phyloP scores from a whole-genome alignment of 1,140 invertebrate genomes.

The Scaptomyza hsui region DNA sequence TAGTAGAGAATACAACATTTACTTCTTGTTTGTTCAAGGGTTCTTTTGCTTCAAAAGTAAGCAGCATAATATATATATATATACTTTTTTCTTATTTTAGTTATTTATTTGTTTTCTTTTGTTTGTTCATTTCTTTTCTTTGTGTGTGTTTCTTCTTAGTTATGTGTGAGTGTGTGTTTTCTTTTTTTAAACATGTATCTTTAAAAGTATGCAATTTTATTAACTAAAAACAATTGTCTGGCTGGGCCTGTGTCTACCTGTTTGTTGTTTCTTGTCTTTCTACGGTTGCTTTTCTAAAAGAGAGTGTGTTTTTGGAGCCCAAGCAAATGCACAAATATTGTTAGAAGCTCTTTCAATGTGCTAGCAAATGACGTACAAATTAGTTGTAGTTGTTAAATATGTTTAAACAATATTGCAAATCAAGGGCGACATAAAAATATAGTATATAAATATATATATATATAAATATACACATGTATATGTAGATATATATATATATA shows the following conservation, averaged over 20 bases:
- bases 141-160: neutral
- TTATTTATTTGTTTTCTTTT: constrained; percentile 14
- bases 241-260: neutral
- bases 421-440: neutral
- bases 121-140: neutral
- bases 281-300: neutral
- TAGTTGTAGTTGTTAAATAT: constrained; percentile 8
- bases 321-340: neutral
- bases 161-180: neutral
- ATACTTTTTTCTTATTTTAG: constrained; percentile 28
- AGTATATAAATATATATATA: constrained; percentile 5
- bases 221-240: constrained; percentile 16
- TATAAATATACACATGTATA: constrained; percentile 1
- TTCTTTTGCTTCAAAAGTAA: constrained; percentile 17
- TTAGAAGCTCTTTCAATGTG: neutral
- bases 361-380: constrained; percentile 1
- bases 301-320: neutral
- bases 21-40: neutral
- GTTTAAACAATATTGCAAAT: constrained; percentile 3
- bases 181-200: constrained; percentile 5
- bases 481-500: constrained; percentile 6
- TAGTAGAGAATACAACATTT: constrained; percentile 22
- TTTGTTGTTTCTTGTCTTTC: neutral
- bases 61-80: constrained; percentile 11
- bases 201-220: constrained; percentile 9